Base-by-base conservation (phyloP, 1,140 invertebrate species). In the Nomia melanderi region DNA sequence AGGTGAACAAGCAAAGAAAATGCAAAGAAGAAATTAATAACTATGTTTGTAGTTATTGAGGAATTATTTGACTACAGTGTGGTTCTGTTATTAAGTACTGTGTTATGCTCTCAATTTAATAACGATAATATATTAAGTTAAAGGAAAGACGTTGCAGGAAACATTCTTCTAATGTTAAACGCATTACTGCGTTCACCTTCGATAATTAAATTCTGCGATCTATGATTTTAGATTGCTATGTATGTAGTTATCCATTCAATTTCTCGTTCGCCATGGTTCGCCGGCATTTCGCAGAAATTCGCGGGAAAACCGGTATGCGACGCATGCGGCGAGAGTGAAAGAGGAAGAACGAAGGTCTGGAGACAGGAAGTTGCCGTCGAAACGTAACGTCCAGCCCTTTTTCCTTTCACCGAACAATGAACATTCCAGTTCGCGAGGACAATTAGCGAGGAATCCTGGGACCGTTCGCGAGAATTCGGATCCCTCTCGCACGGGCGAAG, bases 401-500 rank as follows among this genome's bases (percentile, higher is more conserved):
- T 67, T 62, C 44, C 41, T 44, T 62, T 62, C 31, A 33, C 31
- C 14, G 31, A 81, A 81, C 39, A 79, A 81, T 79, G 65, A 63
- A 25, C 78, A 80, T 80, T 80, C 78, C 78, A 31, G 57, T 70
- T 65, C 27, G 31, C 17, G n/a, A 31, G 39, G n/a, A 71, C 75
- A 70, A 80, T 80, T 80, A 80, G 65, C 66, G 31, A 65, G 66
- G 74, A 74, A 80, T 77, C 39, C 14, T 12, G n/a, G 12, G 60
- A 71, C 60, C 64, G 73, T 60, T 36, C 23, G 74, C 6, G 33
- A 59, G 64, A 69, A 69, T 73, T 73, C 71, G 41, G 47, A 54
- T 50, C 25, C 60, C 31, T n/a, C 1, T 33, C 31, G 54, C 66
- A 59, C 33, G 57, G 44, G 57, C 36, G 69, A 75, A 39, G 73